Base-by-base conservation (phyloP, 1,140 invertebrate species). In the Aphidius ervi region DNA sequence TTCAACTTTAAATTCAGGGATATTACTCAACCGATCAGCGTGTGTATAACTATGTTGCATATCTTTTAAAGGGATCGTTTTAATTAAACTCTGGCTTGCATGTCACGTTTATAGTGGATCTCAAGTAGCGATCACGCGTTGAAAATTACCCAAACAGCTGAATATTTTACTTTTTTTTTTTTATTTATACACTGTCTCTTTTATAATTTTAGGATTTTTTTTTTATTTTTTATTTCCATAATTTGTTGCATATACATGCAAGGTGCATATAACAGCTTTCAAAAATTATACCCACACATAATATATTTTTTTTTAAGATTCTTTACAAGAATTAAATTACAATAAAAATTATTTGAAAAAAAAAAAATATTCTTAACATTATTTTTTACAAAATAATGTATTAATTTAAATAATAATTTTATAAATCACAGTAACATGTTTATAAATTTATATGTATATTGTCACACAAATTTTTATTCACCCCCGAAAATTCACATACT, bases 131-230 rank as follows among this genome's bases (percentile, higher is more conserved):
- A 62, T 62, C 55, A 31, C 23, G 47, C 56, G 55, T 53, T 42
- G 55, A 57, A 62, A 62, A 62, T 62, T 62, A 43, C 42, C 60
- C 5, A 39, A 42, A 31, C 60, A 53, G 60, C 55, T 62, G 59
- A 56, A 61, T 61, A 49, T 56, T 43, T 49, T 45, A 46, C n/a
- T 16, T 41, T 55, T 9, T 46, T 39, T 39, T 46, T 46, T 3
- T 20, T 57, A n/a, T 57, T 46, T 16, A 16, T 16, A 16, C 16
- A 47, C 31, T 41, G 10, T 9, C 6, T 54, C 20, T 40, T 31
- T 31, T 31, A 31, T 31, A 31, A 31, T 31, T 31, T 31, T 31
- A 31, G 23, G 23, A 56, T 45, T 56, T 45, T 54, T 49, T 45
- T 41, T n/a, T 45, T 46, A 46, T 23, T 52, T 48, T 46, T 48